Conservation (phyloP, 2,113 vertebrate species). For the Rhinichthys klamathensis region DNA sequence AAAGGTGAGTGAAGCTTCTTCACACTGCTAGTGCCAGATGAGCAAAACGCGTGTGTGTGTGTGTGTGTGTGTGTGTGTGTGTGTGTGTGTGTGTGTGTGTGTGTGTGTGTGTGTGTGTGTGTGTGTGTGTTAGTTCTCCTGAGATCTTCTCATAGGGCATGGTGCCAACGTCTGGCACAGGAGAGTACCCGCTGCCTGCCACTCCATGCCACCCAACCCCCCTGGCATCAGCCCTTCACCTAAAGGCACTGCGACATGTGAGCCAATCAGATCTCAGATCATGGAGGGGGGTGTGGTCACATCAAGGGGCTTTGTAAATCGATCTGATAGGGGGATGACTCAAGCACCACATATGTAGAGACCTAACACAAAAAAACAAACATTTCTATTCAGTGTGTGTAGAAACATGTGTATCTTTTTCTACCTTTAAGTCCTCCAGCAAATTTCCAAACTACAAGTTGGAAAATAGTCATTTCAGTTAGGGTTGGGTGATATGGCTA, state of each 20-base stretch:
- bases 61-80: too few relatives aligned
- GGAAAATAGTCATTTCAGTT: not conserved
- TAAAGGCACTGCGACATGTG: not conserved
- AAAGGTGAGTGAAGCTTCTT: not conserved
- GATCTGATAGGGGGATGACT: conserved; percentile 48
- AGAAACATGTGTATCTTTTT: not conserved
- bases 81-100: conserved; percentile 37
- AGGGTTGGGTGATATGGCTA: not conserved
- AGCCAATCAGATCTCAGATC: conserved; percentile 41
- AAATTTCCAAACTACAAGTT: not conserved
- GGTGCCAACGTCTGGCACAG: conserved; percentile 39
- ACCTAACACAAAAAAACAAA: conserved; percentile 4
- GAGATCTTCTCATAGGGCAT: conserved; percentile 46
- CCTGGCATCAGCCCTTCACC: conserved; percentile 39
- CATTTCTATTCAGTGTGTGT: not conserved
- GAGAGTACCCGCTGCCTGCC: conserved; percentile 29
- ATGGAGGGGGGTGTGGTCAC: conserved; percentile 12
- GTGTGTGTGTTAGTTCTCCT: conserved; percentile 35
- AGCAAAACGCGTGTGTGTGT: too few relatives aligned
- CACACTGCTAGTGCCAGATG: not conserved
- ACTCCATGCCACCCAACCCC: conserved; percentile 1
- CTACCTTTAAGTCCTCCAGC: not conserved
- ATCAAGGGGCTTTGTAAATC: conserved; percentile 49
- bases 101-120: conserved; percentile 41
- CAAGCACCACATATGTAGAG: not conserved